Percentiles rank a stretch among this genome's conserved stretches.
These are phyloP conservation scores for Epistrophe grossulariae DNA, from an alignment of 2,888 invertebrate species.

Conservation along the genomic window DNA sequence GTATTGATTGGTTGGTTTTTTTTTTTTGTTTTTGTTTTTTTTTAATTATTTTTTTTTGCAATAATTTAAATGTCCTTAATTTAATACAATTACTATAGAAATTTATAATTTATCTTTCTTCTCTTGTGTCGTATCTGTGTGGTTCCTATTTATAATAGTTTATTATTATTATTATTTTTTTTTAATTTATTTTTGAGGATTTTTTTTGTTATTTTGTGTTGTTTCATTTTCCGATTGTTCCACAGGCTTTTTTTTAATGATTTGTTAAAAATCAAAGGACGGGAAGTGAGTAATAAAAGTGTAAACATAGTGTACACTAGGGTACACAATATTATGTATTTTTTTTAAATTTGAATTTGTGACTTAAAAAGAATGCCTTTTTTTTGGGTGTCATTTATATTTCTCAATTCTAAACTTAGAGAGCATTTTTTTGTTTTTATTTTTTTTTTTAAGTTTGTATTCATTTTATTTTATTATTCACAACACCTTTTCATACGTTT, in stretches of 20 bases:
- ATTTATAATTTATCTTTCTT: conserved; percentile 40
- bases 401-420: conserved; percentile 39
- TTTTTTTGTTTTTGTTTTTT: neutral
- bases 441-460: conserved; percentile 11
- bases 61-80: conserved; percentile 63
- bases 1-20: conserved; percentile 66
- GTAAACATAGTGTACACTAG: conserved; percentile 70
- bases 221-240: conserved; percentile 62
- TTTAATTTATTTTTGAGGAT: conserved; percentile 25
- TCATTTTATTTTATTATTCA: conserved; percentile 48
- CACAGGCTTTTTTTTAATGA: conserved; percentile 61
- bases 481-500: conserved; percentile 64
- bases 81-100: conserved; percentile 55
- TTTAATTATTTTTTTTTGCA: conserved; percentile 28
- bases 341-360: conserved; percentile 36
- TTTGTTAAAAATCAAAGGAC: conserved; percentile 71
- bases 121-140: conserved; percentile 36
- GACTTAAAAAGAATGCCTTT: conserved; percentile 51
- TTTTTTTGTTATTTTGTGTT: neutral
- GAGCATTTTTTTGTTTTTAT: conserved; percentile 56
- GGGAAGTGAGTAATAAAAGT: conserved; percentile 72
- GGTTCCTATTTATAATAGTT: conserved; percentile 48
- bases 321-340: conserved; percentile 49
- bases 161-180: conserved; percentile 7
- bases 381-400: conserved; percentile 25